These are phyloP conservation scores for Perca fluviatilis DNA, from an alignment of 2,113 vertebrate genomes.

Conservation along the genomic window DNA sequence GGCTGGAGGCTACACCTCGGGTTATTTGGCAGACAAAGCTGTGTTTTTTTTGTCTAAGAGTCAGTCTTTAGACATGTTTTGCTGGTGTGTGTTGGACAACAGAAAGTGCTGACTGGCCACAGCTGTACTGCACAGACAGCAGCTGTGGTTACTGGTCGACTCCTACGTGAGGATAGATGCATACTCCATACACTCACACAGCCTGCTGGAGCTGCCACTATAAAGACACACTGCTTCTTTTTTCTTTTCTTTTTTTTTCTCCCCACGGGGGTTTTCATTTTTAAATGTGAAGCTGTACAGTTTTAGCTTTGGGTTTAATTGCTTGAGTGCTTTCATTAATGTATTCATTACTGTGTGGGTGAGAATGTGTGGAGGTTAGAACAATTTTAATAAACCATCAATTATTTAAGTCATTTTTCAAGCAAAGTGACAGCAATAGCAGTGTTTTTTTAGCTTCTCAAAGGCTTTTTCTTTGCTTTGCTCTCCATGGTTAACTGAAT, in stretches of 20 bases:
- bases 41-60: not conserved
- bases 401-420: not conserved
- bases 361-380: not conserved
- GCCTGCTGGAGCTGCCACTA: not conserved
- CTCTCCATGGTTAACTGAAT: not conserved
- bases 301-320: not conserved
- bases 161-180: conserved; percentile 12
- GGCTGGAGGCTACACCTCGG: not conserved
- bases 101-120: conserved; percentile 64
- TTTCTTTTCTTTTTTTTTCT: no score
- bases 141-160: conserved; percentile 6
- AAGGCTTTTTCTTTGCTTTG: not conserved
- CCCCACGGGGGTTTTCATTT: not conserved
- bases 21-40: not conserved
- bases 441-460: not conserved
- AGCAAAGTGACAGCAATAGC: no score
- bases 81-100: conserved; percentile 18
- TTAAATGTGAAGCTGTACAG: not conserved
- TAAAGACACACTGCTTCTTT: not conserved
- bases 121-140: conserved; percentile 31
- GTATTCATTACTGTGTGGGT: not conserved
- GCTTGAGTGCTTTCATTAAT: not conserved
- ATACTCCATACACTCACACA: not conserved
- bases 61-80: not conserved
- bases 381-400: not conserved